Percentiles rank a stretch among this genome's conserved stretches.
Evolutionary conservation across 2,888 invertebrate genomes (phyloP).

Genomic region (Mythimna impura): DNA sequence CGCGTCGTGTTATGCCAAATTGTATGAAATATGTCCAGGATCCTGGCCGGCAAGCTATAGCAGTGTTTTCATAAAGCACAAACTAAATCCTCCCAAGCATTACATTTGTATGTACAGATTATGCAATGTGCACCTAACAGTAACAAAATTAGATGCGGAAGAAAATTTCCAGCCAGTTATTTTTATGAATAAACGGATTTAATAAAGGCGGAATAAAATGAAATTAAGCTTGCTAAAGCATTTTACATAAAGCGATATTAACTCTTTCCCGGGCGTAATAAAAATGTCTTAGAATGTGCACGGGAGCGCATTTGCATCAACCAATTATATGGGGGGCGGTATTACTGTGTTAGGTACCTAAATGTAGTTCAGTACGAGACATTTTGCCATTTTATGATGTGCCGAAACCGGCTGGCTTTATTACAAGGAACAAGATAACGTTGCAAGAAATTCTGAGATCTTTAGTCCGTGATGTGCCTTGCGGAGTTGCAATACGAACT

Average conservation of each 20-base stretch:
- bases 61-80: conserved; percentile 5
- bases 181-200: conserved; percentile 65
- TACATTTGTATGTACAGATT: conserved; percentile 12
- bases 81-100: conserved; percentile 8
- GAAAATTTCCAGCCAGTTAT: conserved; percentile 54
- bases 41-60: background rate
- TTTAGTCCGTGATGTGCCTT: conserved; percentile 58
- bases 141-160: conserved; percentile 56
- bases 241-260: conserved; percentile 82
- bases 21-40: background rate
- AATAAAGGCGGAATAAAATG: conserved; percentile 69
- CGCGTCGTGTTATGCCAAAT: background rate
- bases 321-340: conserved; percentile 58
- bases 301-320: conserved; percentile 76
- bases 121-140: conserved; percentile 27
- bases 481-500: conserved; percentile 63
- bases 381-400: conserved; percentile 75
- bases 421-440: conserved; percentile 66
- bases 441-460: conserved; percentile 56
- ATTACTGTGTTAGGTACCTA: conserved; percentile 40
- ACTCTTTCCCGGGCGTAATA: conserved; percentile 79
- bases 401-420: conserved; percentile 69
- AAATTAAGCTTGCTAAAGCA: conserved; percentile 70
- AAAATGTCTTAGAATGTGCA: conserved; percentile 80
- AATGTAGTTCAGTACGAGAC: conserved; percentile 68